A percentile compares a stretch with the other conserved stretches of the same genome.
Conservation (phyloP, 2,113 vertebrate genomes). For the Vicugna pacos region DNA sequence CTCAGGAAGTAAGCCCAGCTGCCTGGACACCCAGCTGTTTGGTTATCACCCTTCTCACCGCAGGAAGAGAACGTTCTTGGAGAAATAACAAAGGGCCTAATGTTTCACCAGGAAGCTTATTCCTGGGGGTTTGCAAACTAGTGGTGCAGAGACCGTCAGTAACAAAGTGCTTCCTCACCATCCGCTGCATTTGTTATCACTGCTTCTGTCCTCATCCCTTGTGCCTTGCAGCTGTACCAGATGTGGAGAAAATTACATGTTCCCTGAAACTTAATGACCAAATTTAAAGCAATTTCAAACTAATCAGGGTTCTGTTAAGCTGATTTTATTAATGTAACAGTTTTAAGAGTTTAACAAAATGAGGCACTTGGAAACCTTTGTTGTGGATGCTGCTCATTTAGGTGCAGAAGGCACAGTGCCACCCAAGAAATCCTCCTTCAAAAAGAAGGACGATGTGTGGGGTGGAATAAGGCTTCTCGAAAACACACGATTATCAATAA, state of each 20-base stretch:
- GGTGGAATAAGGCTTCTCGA: not conserved
- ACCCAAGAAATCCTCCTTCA: not conserved
- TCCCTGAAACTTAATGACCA: slow-evolving; percentile 82
- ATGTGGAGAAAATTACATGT: slow-evolving; percentile 79
- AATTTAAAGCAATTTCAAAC: slow-evolving; percentile 80
- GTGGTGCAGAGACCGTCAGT: not conserved
- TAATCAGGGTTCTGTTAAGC: slow-evolving; percentile 78
- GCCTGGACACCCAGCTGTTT: not conserved
- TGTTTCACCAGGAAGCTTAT: not conserved
- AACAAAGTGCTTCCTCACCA: not conserved
- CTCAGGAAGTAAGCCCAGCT: not conserved
- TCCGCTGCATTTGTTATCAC: not conserved
- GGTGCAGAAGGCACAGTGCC: not conserved
- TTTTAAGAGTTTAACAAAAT: slow-evolving; percentile 70
- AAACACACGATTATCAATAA: not conserved
- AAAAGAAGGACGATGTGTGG: not conserved
- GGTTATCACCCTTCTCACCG: accelerated
- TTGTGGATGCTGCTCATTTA: not conserved
- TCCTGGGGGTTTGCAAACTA: not conserved
- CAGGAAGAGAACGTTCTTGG: not conserved
- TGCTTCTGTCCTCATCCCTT: not conserved
- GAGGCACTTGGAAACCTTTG: slow-evolving; percentile 68
- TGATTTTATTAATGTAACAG: slow-evolving; percentile 82
- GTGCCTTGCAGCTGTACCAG: slow-evolving; percentile 73
- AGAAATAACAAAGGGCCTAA: not conserved